Percentiles rank a stretch among this genome's conserved stretches.
phyloP scores from a whole-genome alignment of 1,140 invertebrate genomes.

The Diorhabda elongata region DNA sequence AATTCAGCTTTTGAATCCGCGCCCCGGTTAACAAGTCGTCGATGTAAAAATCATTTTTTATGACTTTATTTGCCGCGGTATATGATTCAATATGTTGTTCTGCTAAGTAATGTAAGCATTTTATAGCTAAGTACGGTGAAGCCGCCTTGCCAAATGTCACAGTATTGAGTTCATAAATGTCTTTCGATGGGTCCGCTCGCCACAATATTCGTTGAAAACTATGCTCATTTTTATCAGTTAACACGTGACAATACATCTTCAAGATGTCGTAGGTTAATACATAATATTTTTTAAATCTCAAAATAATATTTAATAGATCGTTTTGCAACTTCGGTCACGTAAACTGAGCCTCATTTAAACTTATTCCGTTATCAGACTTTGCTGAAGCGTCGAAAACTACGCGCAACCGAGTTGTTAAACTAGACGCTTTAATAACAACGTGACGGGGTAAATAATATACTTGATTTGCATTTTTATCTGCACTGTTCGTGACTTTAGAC shows the following conservation, averaged over 20 bases:
- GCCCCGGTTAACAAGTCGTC: slow-evolving; percentile 48
- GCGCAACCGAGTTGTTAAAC: too few relatives aligned
- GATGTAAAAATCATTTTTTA: slow-evolving; percentile 49
- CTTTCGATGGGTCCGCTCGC: slow-evolving; percentile 10
- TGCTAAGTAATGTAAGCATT: slow-evolving; percentile 39
- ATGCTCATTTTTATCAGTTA: slow-evolving; percentile 32
- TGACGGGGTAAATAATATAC: too few relatives aligned
- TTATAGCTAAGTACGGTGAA: slow-evolving; percentile 41
- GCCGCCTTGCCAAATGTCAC: slow-evolving; percentile 40
- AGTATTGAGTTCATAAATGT: slow-evolving; percentile 21
- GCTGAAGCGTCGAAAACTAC: slow-evolving; percentile 39
- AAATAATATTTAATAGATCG: slow-evolving; percentile 43
- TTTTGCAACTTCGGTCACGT: slow-evolving; percentile 46
- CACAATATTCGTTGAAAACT: slow-evolving; percentile 38
- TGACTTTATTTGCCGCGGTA: slow-evolving; percentile 31
- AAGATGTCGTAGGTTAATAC: slow-evolving; percentile 45
- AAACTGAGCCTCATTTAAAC: slow-evolving; percentile 43
- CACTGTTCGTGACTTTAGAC: slow-evolving; percentile 4
- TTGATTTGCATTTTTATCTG: too few relatives aligned
- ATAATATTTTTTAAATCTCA: slow-evolving; percentile 43
- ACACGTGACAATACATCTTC: slow-evolving; percentile 45
- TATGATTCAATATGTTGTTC: slow-evolving; percentile 27
- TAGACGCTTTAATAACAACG: too few relatives aligned
- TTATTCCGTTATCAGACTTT: slow-evolving; percentile 32
- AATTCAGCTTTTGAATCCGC: slow-evolving; percentile 16